phyloP scores from a whole-genome alignment of 2,888 invertebrate genomes.

The Neoascia interrupta region DNA sequence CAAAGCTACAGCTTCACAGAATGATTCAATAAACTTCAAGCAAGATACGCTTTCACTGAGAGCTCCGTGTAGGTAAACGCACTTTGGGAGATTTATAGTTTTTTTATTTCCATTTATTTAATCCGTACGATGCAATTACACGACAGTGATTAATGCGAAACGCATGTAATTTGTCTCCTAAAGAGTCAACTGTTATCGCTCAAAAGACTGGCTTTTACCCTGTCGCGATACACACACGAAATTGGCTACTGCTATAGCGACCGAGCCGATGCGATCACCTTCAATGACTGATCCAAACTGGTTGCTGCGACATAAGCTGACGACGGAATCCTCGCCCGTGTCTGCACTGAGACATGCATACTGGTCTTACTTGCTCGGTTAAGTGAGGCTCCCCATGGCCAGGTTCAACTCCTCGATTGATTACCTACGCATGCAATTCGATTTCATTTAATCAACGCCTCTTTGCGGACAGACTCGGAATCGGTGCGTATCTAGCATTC shows the following conservation, averaged over 20 bases:
- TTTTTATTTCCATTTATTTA: conserved; percentile 17
- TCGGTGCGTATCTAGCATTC: not conserved
- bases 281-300: conserved; percentile 66
- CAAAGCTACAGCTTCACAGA: conserved; percentile 38
- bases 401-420: conserved; percentile 44
- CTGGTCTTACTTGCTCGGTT: conserved; percentile 3
- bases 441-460: conserved; percentile 46
- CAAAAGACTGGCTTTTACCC: conserved; percentile 26
- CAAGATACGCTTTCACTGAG: conserved; percentile 57
- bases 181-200: conserved; percentile 31
- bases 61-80: conserved; percentile 37
- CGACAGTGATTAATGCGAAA: conserved; percentile 65
- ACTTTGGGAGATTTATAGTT: conserved; percentile 47
- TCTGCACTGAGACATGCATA: not conserved
- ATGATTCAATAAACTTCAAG: conserved; percentile 43
- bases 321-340: conserved; percentile 30
- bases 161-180: conserved; percentile 62
- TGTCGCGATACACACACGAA: conserved; percentile 18
- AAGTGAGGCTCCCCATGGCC: conserved; percentile 33
- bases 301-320: conserved; percentile 19
- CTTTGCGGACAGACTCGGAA: conserved; percentile 18
- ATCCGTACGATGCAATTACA: conserved; percentile 46
- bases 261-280: conserved; percentile 51
- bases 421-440: conserved; percentile 44
- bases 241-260: conserved; percentile 7